Percentiles rank a stretch among this genome's conserved stretches.
phyloP scores from a whole-genome alignment of 2,113 vertebrate species.

The Microcebus ravelobensis region DNA sequence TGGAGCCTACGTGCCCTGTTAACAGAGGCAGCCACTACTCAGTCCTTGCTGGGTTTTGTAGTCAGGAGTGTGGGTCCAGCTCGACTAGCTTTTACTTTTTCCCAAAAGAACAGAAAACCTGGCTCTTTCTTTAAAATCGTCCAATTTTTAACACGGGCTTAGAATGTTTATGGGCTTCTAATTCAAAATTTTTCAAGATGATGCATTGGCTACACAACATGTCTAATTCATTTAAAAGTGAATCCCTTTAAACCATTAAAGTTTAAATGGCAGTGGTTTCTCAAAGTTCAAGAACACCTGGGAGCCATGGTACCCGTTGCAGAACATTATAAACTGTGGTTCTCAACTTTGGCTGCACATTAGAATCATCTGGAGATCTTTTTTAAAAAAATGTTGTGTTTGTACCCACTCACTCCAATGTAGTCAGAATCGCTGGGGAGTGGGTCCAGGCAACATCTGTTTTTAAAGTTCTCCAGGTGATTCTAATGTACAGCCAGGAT shows the following conservation, averaged over 20 bases:
- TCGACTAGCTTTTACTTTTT: neutral
- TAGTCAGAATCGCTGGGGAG: neutral
- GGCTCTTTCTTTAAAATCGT: constrained; percentile 33
- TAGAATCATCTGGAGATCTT: constrained; percentile 54
- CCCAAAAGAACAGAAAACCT: constrained; percentile 45
- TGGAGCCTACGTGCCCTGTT: neutral
- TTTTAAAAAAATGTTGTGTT: neutral
- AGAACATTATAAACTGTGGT: constrained; percentile 52
- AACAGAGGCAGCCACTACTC: neutral
- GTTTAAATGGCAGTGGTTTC: neutral
- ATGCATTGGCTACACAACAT: neutral
- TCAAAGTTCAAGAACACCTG: constrained; percentile 29
- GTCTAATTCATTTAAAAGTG: constrained; percentile 2
- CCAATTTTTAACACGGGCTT: constrained; percentile 15
- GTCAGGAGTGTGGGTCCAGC: neutral
- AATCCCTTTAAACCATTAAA: neutral
- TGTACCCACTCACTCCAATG: neutral
- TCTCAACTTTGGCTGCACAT: neutral
- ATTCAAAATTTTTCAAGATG: constrained; percentile 3
- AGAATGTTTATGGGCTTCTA: constrained; percentile 26
- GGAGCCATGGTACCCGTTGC: constrained; percentile 42
- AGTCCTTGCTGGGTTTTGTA: neutral
- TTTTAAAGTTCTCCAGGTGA: constrained; percentile 17
- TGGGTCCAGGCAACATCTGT: neutral
- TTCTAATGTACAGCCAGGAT: neutral